A percentile compares a stretch with the other conserved stretches of the same genome.
Evolutionary conservation across 2,797 vertebrate species (phyloP).

Genomic region (Denticeps clupeoides): DNA sequence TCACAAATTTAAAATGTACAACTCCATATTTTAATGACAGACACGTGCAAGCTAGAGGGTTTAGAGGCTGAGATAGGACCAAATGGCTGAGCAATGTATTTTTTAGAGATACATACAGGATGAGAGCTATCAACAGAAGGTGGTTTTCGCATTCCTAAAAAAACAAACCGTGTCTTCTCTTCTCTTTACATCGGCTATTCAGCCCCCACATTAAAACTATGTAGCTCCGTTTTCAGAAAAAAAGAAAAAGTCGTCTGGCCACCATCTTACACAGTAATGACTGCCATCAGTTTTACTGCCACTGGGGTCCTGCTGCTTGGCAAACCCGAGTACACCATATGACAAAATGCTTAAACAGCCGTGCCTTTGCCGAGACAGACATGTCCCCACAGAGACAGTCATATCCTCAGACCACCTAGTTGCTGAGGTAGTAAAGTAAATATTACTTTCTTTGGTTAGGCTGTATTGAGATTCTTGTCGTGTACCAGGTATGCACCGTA

Average conservation of each 20-base stretch:
- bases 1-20: too few relatives aligned
- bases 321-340: slow-evolving; percentile 40
- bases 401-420: slow-evolving; percentile 54
- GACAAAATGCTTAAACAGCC: slow-evolving; percentile 49
- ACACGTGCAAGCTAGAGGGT: too few relatives aligned
- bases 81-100: too few relatives aligned
- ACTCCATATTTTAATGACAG: too few relatives aligned
- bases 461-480: slow-evolving; percentile 45
- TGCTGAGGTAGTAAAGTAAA: slow-evolving; percentile 54
- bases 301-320: slow-evolving; percentile 4
- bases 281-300: background rate
- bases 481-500: slow-evolving; percentile 48
- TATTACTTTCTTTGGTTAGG: slow-evolving; percentile 66
- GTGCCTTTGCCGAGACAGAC: slow-evolving; percentile 44
- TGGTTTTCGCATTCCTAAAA: too few relatives aligned
- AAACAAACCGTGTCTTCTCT: too few relatives aligned
- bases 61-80: too few relatives aligned
- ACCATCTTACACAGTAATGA: background rate
- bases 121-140: too few relatives aligned
- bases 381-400: slow-evolving; percentile 37
- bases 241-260: background rate
- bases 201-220: too few relatives aligned
- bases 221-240: too few relatives aligned
- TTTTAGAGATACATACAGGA: too few relatives aligned
- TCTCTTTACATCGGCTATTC: too few relatives aligned